These are phyloP conservation scores for Poeciliopsis presidionis DNA, from an alignment of 2,797 vertebrate genomes.

Conservation along the genomic window DNA sequence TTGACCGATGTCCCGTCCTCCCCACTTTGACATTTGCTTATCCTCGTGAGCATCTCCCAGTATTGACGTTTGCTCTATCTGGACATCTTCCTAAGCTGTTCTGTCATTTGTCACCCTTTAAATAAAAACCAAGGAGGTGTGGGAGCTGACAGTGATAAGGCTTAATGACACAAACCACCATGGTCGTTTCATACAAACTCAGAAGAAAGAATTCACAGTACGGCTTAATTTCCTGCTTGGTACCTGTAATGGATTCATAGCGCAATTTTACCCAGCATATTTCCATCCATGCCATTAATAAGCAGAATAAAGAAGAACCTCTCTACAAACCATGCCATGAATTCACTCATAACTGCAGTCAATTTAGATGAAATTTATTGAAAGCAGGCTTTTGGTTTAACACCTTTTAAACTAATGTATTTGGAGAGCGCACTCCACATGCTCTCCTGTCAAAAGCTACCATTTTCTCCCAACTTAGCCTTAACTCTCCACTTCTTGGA, in stretches of 20 bases:
- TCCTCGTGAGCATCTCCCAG: conserved; percentile 72
- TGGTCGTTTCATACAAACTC: conserved; percentile 52
- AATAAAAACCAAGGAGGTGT: conserved; percentile 65
- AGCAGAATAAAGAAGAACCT: conserved; percentile 37
- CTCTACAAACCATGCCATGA: conserved; percentile 41
- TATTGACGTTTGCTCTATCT: conserved; percentile 76
- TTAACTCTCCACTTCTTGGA: conserved; percentile 56
- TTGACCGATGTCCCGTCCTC: conserved; percentile 74
- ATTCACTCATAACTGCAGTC: conserved; percentile 62
- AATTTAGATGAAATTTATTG: conserved; percentile 63
- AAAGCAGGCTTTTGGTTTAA: conserved; percentile 65
- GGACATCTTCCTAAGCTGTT: conserved; percentile 81
- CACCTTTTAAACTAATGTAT: conserved; percentile 77
- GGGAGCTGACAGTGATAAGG: conserved; percentile 63
- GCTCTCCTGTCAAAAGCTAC: conserved; percentile 65
- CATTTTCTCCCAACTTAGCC: conserved; percentile 61
- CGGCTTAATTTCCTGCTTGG: conserved; percentile 46
- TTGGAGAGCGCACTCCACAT: conserved; percentile 71
- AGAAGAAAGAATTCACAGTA: conserved; percentile 6
- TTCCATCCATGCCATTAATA: conserved; percentile 51
- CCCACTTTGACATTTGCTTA: conserved; percentile 82
- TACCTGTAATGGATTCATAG: conserved; percentile 47
- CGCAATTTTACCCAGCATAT: conserved; percentile 50
- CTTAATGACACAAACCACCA: conserved; percentile 61
- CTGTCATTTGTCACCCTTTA: conserved; percentile 81